Evolutionary conservation across 2,888 invertebrate species (phyloP).

Genomic region (Scaptomyza cyrtandrae): DNA sequence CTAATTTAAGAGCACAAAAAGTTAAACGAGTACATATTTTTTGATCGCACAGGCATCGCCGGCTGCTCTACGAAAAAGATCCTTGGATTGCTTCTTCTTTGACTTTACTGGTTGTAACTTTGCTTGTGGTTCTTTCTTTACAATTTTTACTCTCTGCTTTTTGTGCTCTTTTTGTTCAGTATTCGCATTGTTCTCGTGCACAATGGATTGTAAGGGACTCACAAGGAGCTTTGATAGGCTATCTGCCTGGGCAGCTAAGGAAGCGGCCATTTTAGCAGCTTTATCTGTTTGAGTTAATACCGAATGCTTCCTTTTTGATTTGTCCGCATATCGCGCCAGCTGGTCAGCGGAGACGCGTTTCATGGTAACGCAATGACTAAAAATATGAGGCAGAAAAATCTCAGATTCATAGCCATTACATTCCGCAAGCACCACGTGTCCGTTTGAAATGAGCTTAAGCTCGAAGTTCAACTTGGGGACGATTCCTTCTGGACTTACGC

Average conservation of each 20-base stretch:
- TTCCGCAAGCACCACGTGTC: conserved; percentile 59
- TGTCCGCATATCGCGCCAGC: conserved; percentile 24
- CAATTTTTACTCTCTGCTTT: not conserved
- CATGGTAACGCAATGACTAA: conserved; percentile 52
- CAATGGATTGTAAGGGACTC: not conserved
- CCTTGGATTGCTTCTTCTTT: conserved; percentile 8
- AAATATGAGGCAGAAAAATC: conserved; percentile 60
- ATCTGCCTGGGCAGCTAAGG: conserved; percentile 15
- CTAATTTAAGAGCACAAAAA: not conserved
- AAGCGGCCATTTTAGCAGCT: conserved; percentile 13
- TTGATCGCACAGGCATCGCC: conserved; percentile 15
- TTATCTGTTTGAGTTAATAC: not conserved
- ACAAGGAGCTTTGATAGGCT: conserved; percentile 15
- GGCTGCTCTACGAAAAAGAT: not conserved
- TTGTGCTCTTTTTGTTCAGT: not conserved
- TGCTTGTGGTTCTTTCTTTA: not conserved
- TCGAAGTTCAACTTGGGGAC: conserved; percentile 7
- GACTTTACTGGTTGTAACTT: not conserved
- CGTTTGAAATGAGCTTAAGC: conserved; percentile 56
- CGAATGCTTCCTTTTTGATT: not conserved
- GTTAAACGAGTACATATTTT: not conserved
- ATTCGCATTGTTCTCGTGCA: not conserved
- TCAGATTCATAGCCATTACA: conserved; percentile 64
- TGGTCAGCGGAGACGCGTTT: conserved; percentile 56
- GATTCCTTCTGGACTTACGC: not conserved